phyloP scores from a whole-genome alignment of 1,140 invertebrate genomes.

The Dendrolimus kikuchii region DNA sequence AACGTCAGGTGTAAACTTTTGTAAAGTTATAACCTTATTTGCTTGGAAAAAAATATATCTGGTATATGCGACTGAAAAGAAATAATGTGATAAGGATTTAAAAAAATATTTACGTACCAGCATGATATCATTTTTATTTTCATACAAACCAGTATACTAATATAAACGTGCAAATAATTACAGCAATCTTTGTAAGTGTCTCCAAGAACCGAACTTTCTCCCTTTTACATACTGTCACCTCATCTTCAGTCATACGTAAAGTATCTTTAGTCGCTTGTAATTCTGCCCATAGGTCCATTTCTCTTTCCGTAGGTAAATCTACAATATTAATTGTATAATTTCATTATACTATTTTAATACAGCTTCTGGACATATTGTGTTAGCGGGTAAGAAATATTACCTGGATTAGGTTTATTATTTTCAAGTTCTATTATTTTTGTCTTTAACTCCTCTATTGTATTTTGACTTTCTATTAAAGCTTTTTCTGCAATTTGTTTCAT shows the following conservation, averaged over 20 bases:
- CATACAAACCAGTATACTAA: too few species aligned
- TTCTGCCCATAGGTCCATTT: constrained; percentile 60
- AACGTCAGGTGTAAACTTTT: not conserved
- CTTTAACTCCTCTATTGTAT: constrained; percentile 39
- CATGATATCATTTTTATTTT: too few species aligned
- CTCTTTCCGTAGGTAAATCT: constrained; percentile 58
- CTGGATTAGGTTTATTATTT: constrained; percentile 44
- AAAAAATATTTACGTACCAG: not conserved
- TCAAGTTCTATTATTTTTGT: constrained; percentile 45
- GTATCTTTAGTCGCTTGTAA: constrained; percentile 56
- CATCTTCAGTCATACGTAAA: constrained; percentile 51
- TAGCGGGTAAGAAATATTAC: constrained; percentile 18
- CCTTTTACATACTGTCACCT: constrained; percentile 47
- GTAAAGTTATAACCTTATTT: constrained; percentile 23
- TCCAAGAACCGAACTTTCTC: constrained; percentile 62
- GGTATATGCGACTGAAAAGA: constrained; percentile 45
- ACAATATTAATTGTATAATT: constrained; percentile 9
- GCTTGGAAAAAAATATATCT: constrained; percentile 30
- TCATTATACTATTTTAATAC: not conserved
- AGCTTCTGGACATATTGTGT: not conserved
- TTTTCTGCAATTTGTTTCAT: constrained; percentile 28
- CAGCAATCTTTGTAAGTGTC: constrained; percentile 54
- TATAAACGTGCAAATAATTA: constrained; percentile 26
- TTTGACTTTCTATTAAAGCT: constrained; percentile 28
- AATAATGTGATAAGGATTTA: constrained; percentile 15